Evolutionary conservation across 2,888 invertebrate species (phyloP).

Genomic region (Priapulus caudatus): DNA sequence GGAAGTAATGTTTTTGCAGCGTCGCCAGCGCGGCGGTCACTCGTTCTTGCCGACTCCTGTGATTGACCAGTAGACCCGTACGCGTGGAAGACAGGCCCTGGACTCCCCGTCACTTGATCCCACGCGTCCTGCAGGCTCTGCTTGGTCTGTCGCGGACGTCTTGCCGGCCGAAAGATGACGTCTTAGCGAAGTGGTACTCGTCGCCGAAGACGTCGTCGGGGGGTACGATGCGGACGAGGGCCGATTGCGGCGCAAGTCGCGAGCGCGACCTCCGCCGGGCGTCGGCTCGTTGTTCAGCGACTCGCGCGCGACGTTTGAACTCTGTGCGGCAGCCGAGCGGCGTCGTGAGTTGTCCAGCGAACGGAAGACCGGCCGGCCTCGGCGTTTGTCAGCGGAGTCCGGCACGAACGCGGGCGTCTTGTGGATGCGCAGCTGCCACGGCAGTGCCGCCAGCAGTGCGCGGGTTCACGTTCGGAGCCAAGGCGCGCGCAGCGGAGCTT

Average conservation of each 20-base stretch:
- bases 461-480: too few species aligned
- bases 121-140: not conserved
- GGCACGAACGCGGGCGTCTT: too few species aligned
- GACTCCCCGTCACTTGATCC: not conserved
- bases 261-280: not conserved
- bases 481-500: too few species aligned
- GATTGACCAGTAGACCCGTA: too few species aligned
- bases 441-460: too few species aligned
- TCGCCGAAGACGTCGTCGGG: not conserved
- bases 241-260: not conserved
- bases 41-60: not conserved
- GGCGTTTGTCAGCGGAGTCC: too few species aligned
- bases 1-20: not conserved
- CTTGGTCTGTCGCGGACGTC: not conserved
- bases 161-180: not conserved
- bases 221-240: not conserved
- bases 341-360: not conserved
- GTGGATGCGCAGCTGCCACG: too few species aligned
- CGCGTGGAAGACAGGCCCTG: not conserved
- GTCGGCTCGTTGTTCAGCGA: not conserved
- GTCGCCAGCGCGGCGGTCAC: not conserved
- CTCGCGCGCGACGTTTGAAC: not conserved
- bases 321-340: not conserved
- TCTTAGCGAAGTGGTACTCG: not conserved
- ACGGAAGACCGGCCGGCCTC: not conserved